phyloP scores from a whole-genome alignment of 2,797 vertebrate genomes.

The Danio choprae region DNA sequence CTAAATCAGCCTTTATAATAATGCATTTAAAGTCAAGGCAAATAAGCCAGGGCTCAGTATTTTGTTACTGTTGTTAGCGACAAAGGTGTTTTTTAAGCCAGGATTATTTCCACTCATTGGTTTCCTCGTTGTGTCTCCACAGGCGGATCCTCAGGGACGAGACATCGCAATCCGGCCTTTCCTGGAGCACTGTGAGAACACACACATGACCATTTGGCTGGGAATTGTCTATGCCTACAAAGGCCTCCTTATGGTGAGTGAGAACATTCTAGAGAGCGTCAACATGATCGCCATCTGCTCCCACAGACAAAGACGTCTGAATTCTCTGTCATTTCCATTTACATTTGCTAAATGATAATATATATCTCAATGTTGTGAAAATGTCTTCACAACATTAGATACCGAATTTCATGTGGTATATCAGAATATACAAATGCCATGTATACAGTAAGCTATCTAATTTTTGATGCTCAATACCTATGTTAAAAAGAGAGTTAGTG shows the following conservation, averaged over 20 bases:
- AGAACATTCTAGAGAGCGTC: conserved; percentile 46
- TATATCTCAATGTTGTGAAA: neutral
- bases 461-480: neutral
- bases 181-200: conserved; percentile 99
- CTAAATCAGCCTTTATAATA: neutral
- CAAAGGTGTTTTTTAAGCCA: conserved; percentile 39
- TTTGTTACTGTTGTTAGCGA: conserved; percentile 40
- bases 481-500: neutral
- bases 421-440: conserved; percentile 7
- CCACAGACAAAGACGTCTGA: conserved; percentile 9
- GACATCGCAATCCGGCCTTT: conserved; percentile 98
- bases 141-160: conserved; percentile 96
- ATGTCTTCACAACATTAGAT: neutral
- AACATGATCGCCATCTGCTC: conserved; percentile 55
- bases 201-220: conserved; percentile 99
- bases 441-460: neutral
- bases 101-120: conserved; percentile 48
- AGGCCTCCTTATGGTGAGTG: conserved; percentile 97
- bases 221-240: conserved; percentile 99
- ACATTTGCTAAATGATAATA: conserved; percentile 8
- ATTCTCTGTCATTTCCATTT: conserved; percentile 1
- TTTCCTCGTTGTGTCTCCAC: conserved; percentile 61
- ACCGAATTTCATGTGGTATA: conserved; percentile 12
- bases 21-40: neutral
- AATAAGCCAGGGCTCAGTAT: neutral